Conservation (phyloP, 2,113 vertebrate genomes). For the Amphilophus citrinellus region DNA sequence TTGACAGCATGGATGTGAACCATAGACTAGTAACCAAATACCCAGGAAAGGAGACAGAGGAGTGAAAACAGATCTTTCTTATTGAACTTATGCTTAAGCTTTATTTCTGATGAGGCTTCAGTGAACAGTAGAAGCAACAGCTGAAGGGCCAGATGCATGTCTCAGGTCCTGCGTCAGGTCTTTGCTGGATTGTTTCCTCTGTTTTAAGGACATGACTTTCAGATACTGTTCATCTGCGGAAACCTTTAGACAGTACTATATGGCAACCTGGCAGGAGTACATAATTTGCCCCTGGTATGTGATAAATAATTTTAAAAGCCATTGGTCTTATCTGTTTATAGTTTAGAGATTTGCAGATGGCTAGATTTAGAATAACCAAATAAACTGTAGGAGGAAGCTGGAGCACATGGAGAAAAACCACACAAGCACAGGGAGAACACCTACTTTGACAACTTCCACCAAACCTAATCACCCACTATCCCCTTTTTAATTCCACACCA, state of each 20-base stretch:
- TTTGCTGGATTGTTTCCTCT: neutral
- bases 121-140: neutral
- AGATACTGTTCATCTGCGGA: neutral
- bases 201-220: neutral
- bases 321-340: neutral
- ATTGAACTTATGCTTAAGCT: too few relatives aligned
- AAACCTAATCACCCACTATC: conserved; percentile 59
- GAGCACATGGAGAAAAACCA: neutral
- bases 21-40: too few relatives aligned
- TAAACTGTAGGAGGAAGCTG: neutral
- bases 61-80: too few relatives aligned
- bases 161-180: neutral
- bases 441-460: conserved; percentile 41
- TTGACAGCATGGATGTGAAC: too few relatives aligned
- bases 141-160: neutral
- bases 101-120: neutral
- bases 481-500: conserved; percentile 61
- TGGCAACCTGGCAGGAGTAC: neutral
- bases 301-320: neutral
- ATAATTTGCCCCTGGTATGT: neutral
- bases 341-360: neutral
- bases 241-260: neutral
- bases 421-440: neutral
- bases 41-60: too few relatives aligned
- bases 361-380: neutral